A percentile compares a stretch with the other conserved stretches of the same genome.
Conservation (phyloP, 2,113 vertebrate genomes). For the Chamaetylas fuelleborni region DNA sequence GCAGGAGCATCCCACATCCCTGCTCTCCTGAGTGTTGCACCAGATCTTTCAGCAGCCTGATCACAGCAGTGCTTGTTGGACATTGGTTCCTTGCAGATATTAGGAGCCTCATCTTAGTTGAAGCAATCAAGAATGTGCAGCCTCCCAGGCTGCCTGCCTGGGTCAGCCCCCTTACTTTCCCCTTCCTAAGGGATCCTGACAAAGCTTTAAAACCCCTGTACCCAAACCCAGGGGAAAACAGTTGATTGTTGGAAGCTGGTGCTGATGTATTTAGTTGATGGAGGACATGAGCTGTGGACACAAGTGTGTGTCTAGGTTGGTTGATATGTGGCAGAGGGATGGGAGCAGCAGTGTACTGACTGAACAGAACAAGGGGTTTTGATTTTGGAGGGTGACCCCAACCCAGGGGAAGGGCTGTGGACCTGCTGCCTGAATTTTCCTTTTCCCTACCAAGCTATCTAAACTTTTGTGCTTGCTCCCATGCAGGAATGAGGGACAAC, state of each 20-base stretch:
- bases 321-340: fast-evolving
- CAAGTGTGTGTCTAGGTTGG: not conserved
- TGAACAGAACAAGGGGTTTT: not conserved
- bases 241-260: not conserved
- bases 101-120: not conserved
- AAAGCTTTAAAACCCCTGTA: not conserved
- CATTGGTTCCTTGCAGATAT: not conserved
- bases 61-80: not conserved
- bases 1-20: not conserved
- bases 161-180: not conserved
- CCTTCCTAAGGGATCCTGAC: not conserved
- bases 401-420: not conserved
- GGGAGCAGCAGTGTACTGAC: not conserved
- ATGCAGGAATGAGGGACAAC: not conserved
- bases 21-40: not conserved
- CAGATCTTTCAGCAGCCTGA: not conserved
- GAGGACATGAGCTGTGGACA: not conserved
- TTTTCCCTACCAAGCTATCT: not conserved
- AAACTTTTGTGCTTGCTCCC: not conserved
- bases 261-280: fast-evolving
- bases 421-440: not conserved
- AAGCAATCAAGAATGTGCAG: not conserved
- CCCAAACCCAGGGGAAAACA: not conserved
- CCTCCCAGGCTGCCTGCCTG: not conserved
- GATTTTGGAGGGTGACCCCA: not conserved